A percentile compares a stretch with the other conserved stretches of the same genome.
These are phyloP conservation scores for Steatocranus sp. DNA, from an alignment of 2,797 vertebrate species.

Conservation along the genomic window DNA sequence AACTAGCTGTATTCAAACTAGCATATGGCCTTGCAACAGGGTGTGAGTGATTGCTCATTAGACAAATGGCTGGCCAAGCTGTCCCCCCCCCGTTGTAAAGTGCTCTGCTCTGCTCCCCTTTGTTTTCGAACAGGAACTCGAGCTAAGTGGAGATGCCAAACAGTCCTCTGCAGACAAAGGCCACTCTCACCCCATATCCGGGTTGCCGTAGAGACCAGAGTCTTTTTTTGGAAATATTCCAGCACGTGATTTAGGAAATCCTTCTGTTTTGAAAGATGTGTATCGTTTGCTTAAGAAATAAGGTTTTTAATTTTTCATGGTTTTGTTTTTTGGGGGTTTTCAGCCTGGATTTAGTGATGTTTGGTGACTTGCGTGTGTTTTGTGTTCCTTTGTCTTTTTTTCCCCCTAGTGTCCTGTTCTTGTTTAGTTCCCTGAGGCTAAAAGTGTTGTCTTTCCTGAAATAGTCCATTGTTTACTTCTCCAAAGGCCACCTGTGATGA, in stretches of 20 bases:
- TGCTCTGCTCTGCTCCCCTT: constrained; percentile 41
- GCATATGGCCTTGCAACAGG: constrained; percentile 68
- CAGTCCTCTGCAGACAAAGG: constrained; percentile 65
- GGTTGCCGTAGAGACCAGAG: constrained; percentile 58
- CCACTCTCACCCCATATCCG: constrained; percentile 56
- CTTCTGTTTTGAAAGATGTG: constrained; percentile 1
- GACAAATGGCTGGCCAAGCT: constrained; percentile 69
- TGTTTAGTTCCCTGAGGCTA: constrained; percentile 44
- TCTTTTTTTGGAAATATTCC: constrained; percentile 32
- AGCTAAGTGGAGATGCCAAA: constrained; percentile 69
- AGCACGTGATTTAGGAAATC: constrained; percentile 20
- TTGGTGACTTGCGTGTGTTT: not conserved
- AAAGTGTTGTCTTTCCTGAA: constrained; percentile 35
- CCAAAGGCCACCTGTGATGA: constrained; percentile 43
- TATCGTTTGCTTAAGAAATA: not conserved
- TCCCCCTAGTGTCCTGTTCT: not conserved
- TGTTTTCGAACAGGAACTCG: constrained; percentile 70
- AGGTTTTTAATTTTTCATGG: not conserved
- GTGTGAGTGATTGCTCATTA: constrained; percentile 70
- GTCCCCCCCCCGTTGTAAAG: constrained; percentile 56
- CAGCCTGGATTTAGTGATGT: not conserved
- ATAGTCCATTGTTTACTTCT: constrained; percentile 33
- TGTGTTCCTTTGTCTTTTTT: not conserved
- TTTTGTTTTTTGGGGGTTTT: not conserved
- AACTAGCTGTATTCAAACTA: constrained; percentile 35